A percentile compares a stretch with the other conserved stretches of the same genome.
Conservation (phyloP, 2,113 vertebrate genomes). For the Sorex fumeus region DNA sequence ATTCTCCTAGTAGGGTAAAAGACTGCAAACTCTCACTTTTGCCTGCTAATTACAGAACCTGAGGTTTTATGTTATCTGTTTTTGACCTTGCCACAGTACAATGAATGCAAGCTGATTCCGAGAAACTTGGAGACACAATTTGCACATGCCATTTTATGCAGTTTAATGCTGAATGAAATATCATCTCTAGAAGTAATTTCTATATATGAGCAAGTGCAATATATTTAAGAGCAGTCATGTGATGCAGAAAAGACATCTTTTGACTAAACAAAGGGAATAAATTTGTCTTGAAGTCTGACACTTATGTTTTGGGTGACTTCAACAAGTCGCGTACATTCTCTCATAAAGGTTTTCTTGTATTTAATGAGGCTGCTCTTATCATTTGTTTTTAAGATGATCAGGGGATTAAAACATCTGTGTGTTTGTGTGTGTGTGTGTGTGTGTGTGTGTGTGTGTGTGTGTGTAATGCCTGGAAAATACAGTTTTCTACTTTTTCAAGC, state of each 20-base stretch:
- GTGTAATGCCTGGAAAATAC: not conserved
- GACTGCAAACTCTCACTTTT: not conserved
- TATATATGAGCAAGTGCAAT: not conserved
- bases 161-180: not conserved
- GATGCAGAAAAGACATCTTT: not conserved
- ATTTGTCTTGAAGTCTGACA: not conserved
- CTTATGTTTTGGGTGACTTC: slow-evolving; percentile 18
- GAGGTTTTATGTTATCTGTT: not conserved
- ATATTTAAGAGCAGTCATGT: not conserved
- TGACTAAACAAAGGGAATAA: not conserved
- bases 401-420: too few relatives aligned
- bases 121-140: not conserved
- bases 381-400: not conserved
- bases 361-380: not conserved
- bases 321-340: not conserved
- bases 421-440: too few relatives aligned
- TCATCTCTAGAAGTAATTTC: not conserved
- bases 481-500: not conserved
- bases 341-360: not conserved
- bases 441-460: not conserved
- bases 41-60: not conserved
- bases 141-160: not conserved
- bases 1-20: not conserved
- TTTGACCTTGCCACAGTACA: not conserved
- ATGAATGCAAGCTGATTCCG: not conserved